A percentile compares a stretch with the other conserved stretches of the same genome.
phyloP scores from a whole-genome alignment of 2,888 invertebrate species.

The Tenthredo livida region DNA sequence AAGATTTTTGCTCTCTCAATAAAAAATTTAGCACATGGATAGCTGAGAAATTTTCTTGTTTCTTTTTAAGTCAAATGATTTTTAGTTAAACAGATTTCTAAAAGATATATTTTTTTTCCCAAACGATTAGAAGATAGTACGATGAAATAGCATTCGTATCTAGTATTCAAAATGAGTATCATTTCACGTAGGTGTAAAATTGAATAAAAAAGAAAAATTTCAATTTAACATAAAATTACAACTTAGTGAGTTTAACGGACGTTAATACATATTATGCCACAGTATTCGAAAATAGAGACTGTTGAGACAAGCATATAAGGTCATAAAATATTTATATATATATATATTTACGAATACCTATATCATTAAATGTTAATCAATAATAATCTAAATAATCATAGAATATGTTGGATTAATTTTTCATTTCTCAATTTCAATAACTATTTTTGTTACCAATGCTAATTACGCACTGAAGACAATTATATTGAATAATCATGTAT shows the following conservation, averaged over 20 bases:
- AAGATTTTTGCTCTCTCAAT: neutral
- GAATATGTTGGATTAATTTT: neutral
- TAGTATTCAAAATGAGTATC: neutral
- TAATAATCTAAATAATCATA: constrained; percentile 27
- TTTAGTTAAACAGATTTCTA: neutral
- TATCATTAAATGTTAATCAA: constrained; percentile 24
- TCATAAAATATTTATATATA: constrained; percentile 3
- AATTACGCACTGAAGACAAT: neutral
- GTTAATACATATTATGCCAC: neutral
- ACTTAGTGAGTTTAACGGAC: neutral
- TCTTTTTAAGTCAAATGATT: neutral
- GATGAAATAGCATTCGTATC: neutral
- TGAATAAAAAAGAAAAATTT: neutral
- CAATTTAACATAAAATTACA: neutral
- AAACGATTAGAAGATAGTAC: neutral
- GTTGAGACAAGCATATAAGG: neutral
- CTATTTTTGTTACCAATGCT: constrained; percentile 18
- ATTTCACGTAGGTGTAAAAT: constrained; percentile 24
- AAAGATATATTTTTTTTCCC: neutral
- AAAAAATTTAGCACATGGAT: neutral
- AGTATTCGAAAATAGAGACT: neutral
- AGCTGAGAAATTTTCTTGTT: neutral
- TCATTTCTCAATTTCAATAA: constrained; percentile 7
- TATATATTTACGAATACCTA: constrained; percentile 5
- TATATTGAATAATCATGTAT: constrained; percentile 31